Conservation (phyloP, 37 sponge, comb jelly and placozoan genomes). For the Mnemiopsis leidyi region DNA sequence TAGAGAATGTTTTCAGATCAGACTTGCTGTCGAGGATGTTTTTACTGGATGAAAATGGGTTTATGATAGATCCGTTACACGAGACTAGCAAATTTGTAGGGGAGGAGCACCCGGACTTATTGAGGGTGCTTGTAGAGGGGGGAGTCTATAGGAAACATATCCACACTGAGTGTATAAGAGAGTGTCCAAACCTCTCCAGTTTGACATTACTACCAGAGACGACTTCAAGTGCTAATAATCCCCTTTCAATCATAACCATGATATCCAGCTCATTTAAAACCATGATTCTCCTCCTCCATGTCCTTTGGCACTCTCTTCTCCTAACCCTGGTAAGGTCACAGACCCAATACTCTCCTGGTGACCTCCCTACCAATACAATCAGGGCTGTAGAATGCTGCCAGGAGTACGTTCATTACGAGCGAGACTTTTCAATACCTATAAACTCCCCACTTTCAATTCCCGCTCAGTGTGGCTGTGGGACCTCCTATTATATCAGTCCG, state of each 20-base stretch:
- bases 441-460: background rate
- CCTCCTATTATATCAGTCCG: background rate
- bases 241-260: background rate
- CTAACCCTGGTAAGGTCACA: background rate
- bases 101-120: background rate
- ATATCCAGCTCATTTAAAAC: background rate
- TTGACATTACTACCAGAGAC: background rate
- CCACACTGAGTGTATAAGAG: background rate
- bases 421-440: background rate
- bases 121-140: background rate
- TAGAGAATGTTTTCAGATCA: background rate
- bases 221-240: background rate
- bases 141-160: background rate
- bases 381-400: conserved; percentile 3
- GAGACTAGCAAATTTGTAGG: background rate
- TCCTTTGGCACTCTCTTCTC: background rate
- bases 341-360: no score
- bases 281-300: background rate
- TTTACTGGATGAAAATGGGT: background rate
- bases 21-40: background rate
- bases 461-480: background rate
- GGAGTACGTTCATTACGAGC: background rate
- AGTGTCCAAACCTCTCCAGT: background rate
- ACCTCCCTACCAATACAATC: background rate
- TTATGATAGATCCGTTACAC: background rate